Percentiles rank a stretch among this genome's conserved stretches.
Evolutionary conservation across 2,113 vertebrate species (phyloP).

Genomic region (Perca flavescens): DNA sequence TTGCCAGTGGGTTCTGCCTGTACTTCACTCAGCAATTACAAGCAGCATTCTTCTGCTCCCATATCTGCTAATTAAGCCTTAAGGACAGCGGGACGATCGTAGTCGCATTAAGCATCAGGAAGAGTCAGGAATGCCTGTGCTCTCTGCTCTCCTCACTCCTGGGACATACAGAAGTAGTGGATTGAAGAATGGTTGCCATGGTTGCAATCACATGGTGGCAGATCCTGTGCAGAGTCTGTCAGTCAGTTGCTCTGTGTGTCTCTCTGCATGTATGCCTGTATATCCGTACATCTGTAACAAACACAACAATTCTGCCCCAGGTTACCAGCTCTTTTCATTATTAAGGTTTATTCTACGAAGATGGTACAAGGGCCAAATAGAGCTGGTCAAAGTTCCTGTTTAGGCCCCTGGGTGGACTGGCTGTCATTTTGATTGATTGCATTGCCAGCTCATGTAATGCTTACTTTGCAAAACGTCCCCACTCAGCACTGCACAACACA

Average conservation of each 20-base stretch:
- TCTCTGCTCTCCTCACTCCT: slow-evolving; percentile 47
- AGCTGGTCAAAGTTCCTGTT: slow-evolving; percentile 61
- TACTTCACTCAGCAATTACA: slow-evolving; percentile 75
- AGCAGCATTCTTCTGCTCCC: slow-evolving; percentile 67
- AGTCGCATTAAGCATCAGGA: slow-evolving; percentile 50
- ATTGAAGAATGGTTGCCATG: slow-evolving; percentile 65
- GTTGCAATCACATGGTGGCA: slow-evolving; percentile 64
- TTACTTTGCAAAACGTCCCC: slow-evolving; percentile 69
- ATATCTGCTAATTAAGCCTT: slow-evolving; percentile 80
- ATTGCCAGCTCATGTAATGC: slow-evolving; percentile 63
- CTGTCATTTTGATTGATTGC: slow-evolving; percentile 80
- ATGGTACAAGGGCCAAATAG: slow-evolving; percentile 50
- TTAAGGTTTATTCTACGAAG: slow-evolving; percentile 54
- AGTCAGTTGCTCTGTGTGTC: slow-evolving; percentile 41
- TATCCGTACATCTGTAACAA: slow-evolving; percentile 47
- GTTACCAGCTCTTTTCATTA: slow-evolving; percentile 63
- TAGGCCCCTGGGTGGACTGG: slow-evolving; percentile 47
- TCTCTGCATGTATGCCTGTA: slow-evolving; percentile 23
- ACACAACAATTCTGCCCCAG: slow-evolving; percentile 58
- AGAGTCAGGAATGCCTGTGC: slow-evolving; percentile 58
- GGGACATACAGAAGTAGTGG: slow-evolving; percentile 35
- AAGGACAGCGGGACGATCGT: slow-evolving; percentile 67
- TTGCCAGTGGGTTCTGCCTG: slow-evolving; percentile 69
- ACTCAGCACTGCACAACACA: slow-evolving; percentile 39
- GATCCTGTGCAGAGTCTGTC: slow-evolving; percentile 58